Evolutionary conservation across 2,888 invertebrate genomes (phyloP).

Genomic region (Saturnia pavonia): DNA sequence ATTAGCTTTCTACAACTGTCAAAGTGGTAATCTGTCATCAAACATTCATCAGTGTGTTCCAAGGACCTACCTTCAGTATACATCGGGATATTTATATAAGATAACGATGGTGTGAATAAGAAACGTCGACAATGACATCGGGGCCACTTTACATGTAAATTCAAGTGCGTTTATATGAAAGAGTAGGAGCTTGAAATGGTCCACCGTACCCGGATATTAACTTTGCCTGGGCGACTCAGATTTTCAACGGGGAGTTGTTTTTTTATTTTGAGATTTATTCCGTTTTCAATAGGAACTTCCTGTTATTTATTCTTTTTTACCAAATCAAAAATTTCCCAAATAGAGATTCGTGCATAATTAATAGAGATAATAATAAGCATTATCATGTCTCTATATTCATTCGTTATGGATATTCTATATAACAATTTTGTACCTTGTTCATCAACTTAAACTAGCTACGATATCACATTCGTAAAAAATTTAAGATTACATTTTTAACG

Average conservation of each 20-base stretch:
- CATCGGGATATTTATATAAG: neutral
- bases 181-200: constrained; percentile 32
- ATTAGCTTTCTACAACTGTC: neutral
- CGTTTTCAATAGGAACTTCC: neutral
- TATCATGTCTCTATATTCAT: no score
- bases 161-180: constrained; percentile 31
- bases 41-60: neutral
- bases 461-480: no score
- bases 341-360: neutral
- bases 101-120: neutral
- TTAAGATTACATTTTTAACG: no score
- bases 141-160: constrained; percentile 31
- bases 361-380: no score
- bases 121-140: neutral
- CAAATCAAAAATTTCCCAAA: neutral
- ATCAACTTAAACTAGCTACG: no score
- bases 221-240: constrained; percentile 29
- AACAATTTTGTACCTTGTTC: no score
- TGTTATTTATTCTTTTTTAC: neutral
- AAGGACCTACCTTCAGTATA: neutral
- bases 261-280: constrained; percentile 30
- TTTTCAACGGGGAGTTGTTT: constrained; percentile 29
- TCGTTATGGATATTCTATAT: no score
- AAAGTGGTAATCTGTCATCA: neutral
- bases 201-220: constrained; percentile 34